Evolutionary conservation across 2,113 vertebrate species (phyloP), one percentile per base, ranked within the genome.

Genomic region (Dryoscopus gambensis): DNA sequence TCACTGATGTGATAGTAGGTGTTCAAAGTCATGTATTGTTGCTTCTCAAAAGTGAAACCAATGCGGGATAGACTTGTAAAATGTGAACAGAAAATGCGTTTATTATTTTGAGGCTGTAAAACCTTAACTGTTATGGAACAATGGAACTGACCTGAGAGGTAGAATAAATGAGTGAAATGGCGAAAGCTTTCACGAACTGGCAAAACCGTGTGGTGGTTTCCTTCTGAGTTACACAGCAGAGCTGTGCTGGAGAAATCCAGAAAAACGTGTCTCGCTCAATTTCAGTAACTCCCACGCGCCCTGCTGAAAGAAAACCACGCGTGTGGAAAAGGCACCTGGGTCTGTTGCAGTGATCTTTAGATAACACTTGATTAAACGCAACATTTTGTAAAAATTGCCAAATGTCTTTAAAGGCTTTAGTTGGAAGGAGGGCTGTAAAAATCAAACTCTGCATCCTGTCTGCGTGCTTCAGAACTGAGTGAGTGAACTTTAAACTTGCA

Each of bases 151-250:
- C 44, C 11, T 39, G 94, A 92, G 95, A 96, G 95, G 83, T 89
- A 55, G 95, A 97, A 96, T 97, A 95, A 97, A 95, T 77, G 89
- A 95, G 89, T 95, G 91, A 95, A 95, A 92, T 47, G 75, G 91
- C 47, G 37, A 95, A 95, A 91, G 84, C 91, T 90, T 89, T 96
- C 91, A 81, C 37, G 1, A 92, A 89, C 56, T 81, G 84, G 89
- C 47, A 64, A 59, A 90, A 39, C 3, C 40, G 91, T 78, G 91
- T 93, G 77, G 17, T 95, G 91, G 9, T 44, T 92, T 97, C 76
- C 69, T 95, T 93, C 33, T 44, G 55, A 50, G 19, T 47, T 77
- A 35, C 2, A 12, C 31, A 33, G 78, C 53, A 49, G 25, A 52
- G 37, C 27, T 60, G 2, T 28, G 53, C 20, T 1, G 0, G 30